Percentiles rank a stretch among this genome's conserved stretches.
Evolutionary conservation across 2,888 invertebrate genomes (phyloP).

Genomic region (Clanis bilineata): DNA sequence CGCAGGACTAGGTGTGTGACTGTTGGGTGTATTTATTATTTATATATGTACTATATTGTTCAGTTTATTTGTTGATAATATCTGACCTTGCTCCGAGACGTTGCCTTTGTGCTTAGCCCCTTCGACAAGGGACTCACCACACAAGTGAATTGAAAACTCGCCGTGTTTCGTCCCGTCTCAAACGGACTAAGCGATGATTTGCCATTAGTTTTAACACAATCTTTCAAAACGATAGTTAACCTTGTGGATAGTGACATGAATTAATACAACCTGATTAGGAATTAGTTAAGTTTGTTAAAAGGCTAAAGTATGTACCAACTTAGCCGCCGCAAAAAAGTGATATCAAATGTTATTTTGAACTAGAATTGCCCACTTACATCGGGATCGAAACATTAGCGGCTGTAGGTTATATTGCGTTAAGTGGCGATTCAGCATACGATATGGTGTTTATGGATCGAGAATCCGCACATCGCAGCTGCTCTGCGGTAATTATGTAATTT

Average conservation of each 20-base stretch:
- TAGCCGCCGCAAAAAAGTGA: not conserved
- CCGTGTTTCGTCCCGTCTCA: not conserved
- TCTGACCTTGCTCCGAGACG: not conserved
- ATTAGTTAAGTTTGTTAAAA: not conserved
- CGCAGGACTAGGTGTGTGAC: too few relatives aligned
- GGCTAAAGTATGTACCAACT: not conserved
- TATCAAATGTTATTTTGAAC: too few relatives aligned
- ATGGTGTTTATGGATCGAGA: not conserved
- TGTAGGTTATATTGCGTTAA: too few relatives aligned
- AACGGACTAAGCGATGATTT: not conserved
- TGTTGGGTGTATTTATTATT: not conserved
- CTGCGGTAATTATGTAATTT: not conserved
- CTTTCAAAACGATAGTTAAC: not conserved
- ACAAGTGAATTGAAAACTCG: not conserved
- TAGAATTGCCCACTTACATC: too few relatives aligned
- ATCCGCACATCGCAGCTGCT: not conserved
- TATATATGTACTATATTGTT: not conserved
- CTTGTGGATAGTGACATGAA: not conserved
- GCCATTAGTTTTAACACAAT: not conserved
- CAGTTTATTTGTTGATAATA: not conserved
- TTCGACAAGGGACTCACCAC: not conserved
- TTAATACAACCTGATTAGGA: not conserved
- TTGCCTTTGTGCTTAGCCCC: not conserved
- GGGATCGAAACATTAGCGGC: too few relatives aligned
- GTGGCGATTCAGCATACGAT: not conserved